These are phyloP conservation scores for Mystacornis crossleyi DNA, from an alignment of 2,113 vertebrate genomes.

Conservation along the genomic window DNA sequence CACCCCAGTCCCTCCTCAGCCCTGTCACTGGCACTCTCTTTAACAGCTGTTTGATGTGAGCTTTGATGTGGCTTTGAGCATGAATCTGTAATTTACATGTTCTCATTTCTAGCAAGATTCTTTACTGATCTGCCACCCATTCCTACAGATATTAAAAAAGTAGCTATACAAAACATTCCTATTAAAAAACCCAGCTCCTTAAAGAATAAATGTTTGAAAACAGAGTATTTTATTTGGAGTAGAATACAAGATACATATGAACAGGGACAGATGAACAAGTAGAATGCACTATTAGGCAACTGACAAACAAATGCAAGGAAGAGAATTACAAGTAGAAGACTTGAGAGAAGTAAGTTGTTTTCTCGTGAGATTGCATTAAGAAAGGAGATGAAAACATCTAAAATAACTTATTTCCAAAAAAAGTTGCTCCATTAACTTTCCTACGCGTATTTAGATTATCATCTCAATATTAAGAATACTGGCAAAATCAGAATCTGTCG, in stretches of 20 bases:
- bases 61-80: background rate
- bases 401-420: background rate
- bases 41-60: background rate
- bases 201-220: background rate
- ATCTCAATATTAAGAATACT: background rate
- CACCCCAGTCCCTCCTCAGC: background rate
- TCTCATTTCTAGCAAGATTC: background rate
- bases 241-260: background rate
- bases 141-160: background rate
- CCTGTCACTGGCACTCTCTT: background rate
- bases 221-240: slow-evolving; percentile 38
- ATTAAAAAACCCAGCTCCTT: background rate
- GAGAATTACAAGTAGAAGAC: background rate
- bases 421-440: background rate
- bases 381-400: background rate
- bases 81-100: background rate
- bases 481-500: background rate
- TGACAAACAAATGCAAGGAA: background rate
- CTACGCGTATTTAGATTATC: background rate
- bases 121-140: background rate
- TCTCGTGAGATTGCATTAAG: background rate
- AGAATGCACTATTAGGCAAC: background rate
- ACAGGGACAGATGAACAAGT: background rate
- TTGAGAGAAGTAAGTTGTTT: background rate
- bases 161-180: background rate